Evolutionary conservation across 2,888 invertebrate genomes (phyloP), one percentile per base, ranked within the genome.

Genomic region (Bibio marci): DNA sequence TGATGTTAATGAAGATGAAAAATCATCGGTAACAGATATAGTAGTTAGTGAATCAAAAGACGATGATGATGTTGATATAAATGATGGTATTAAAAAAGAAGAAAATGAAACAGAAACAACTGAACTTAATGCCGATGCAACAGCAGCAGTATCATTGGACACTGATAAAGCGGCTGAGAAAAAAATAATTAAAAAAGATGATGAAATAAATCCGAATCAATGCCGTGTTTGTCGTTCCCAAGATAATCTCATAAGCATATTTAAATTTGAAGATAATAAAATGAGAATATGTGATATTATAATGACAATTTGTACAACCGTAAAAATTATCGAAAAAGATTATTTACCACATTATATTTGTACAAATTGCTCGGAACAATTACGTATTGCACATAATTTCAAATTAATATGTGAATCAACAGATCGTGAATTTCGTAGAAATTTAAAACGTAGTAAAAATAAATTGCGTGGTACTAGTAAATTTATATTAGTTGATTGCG

Each of bases 271-370:
- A n/a, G 50, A 49, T n/a, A 45, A 50, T 10, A 50, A 49, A 33
- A 51, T 55, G 4, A 35, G 44, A 30, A 55, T 61, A 11, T 62
- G 61, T 10, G 62, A 63, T 39, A 54, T 61, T 49, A 46, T 64
- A 41, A 56, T 62, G 55, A 48, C 49, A 3, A 48, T 63, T 19
- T 63, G 63, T 40, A 55, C 62, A n/a, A 50, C 49, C 4, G 56
- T 64, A 2, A 53, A 54, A 41, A 59, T 64, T 36, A 50, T 52
- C 11, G 50, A 48, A 22, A 58, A 58, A 44, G 64, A 64, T 47
- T 62, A 54, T 38, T 52, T 64, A 45, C 64, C 64, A 2, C 59
- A 62, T 41, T 58, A 51, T 35, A 58, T 64, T 17, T 64, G 64
- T 45, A 48, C 48, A 17, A 43, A 49, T 12, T 64, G 64, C 46